Evolutionary conservation across 2,888 invertebrate genomes (phyloP).

Genomic region (Orchesella flavescens): DNA sequence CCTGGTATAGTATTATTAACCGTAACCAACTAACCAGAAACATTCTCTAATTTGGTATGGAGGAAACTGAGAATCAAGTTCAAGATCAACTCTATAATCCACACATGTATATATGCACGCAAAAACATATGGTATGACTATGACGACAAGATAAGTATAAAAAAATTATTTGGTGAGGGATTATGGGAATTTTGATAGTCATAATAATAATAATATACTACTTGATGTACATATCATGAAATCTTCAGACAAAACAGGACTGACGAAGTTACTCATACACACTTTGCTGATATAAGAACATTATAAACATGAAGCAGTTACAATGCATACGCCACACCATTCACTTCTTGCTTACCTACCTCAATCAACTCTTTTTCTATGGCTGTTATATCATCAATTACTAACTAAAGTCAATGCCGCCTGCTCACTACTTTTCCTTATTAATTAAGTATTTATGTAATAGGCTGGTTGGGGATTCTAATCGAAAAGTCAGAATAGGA

Average conservation of each 20-base stretch:
- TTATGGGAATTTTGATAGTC: slow-evolving; percentile 50
- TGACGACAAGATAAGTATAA: not conserved
- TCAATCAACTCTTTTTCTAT: too few species aligned
- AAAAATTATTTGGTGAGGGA: slow-evolving; percentile 24
- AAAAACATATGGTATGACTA: not conserved
- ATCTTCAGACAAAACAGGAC: slow-evolving; percentile 14
- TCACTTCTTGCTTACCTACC: too few species aligned
- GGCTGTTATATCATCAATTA: too few species aligned
- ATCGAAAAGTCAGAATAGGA: not conserved
- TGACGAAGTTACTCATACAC: not conserved
- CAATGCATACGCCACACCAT: too few species aligned
- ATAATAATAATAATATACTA: slow-evolving; percentile 18
- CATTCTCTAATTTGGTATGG: too few species aligned
- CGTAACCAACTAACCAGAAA: too few species aligned
- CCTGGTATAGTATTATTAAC: too few species aligned
- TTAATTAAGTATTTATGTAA: too few species aligned
- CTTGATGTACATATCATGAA: slow-evolving; percentile 11
- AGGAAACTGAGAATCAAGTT: slow-evolving; percentile 19
- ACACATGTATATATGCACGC: not conserved
- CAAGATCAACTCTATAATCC: slow-evolving; percentile 24
- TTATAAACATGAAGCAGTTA: too few species aligned
- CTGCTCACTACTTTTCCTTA: too few species aligned
- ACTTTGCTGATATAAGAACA: too few species aligned
- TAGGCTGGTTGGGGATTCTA: not conserved
- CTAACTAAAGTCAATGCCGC: too few species aligned